Evolutionary conservation across 1,140 invertebrate species (phyloP).

Genomic region (Halictus rubicundus): DNA sequence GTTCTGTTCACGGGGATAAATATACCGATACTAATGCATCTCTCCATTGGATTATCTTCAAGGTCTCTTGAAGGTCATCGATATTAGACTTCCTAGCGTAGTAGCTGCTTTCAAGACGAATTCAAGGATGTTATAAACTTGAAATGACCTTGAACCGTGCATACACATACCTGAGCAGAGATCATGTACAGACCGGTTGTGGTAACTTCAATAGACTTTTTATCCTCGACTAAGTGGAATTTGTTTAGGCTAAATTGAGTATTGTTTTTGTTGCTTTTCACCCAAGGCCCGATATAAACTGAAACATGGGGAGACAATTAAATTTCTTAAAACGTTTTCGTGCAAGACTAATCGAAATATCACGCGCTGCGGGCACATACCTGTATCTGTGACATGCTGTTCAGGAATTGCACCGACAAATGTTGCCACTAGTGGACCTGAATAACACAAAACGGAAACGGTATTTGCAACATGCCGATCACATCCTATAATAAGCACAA

Average conservation of each 20-base stretch:
- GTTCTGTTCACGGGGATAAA: no score
- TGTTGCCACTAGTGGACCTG: constrained; percentile 71
- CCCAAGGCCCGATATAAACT: constrained; percentile 76
- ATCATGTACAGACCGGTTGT: constrained; percentile 75
- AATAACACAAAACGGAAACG: neutral
- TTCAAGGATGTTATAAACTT: no score
- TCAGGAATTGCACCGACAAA: constrained; percentile 75
- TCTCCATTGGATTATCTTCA: no score
- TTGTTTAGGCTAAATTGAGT: constrained; percentile 72
- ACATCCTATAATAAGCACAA: no score
- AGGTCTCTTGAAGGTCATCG: no score
- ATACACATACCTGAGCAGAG: constrained; percentile 70
- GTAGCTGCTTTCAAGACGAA: no score
- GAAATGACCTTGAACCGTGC: no score
- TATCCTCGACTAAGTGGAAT: constrained; percentile 75
- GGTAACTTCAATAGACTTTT: constrained; percentile 74
- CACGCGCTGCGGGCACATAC: constrained; percentile 59
- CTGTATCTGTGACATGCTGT: constrained; percentile 72
- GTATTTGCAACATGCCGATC: no score
- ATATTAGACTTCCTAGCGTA: no score
- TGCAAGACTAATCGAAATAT: neutral
- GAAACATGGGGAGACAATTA: constrained; percentile 15
- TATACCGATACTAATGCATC: no score
- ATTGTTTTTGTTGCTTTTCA: constrained; percentile 67
- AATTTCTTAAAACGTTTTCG: neutral